Evolutionary conservation across 2,113 vertebrate genomes (phyloP).

Genomic region (Chloroceryle aenea): DNA sequence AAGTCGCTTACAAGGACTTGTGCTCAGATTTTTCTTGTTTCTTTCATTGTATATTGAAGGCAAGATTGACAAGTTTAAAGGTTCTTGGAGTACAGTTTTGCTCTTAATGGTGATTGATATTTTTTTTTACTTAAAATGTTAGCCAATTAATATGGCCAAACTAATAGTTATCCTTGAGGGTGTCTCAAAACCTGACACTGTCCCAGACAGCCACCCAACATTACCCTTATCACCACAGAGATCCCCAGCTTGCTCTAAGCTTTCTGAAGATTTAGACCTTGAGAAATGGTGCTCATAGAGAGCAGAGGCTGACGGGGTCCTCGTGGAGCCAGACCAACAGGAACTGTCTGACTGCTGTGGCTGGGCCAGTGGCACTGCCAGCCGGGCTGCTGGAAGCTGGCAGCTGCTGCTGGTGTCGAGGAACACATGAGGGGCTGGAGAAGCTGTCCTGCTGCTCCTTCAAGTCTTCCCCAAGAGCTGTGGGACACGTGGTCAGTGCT

Average conservation of each 20-base stretch:
- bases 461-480: rapidly evolving
- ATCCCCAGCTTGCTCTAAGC: not conserved
- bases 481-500: rapidly evolving
- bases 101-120: not conserved
- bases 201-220: not conserved
- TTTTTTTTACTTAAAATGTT: not conserved
- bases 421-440: rapidly evolving
- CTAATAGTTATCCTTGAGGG: not conserved
- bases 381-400: not conserved
- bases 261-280: rapidly evolving
- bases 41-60: not conserved
- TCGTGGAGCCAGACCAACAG: not conserved
- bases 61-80: not conserved
- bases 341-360: not conserved
- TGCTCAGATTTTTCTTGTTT: not conserved
- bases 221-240: not conserved
- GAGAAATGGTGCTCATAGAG: not conserved
- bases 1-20: not conserved
- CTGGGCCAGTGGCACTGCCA: not conserved
- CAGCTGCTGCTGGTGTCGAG: not conserved
- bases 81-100: not conserved
- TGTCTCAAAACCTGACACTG: not conserved
- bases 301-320: not conserved
- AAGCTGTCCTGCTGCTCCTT: rapidly evolving
- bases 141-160: not conserved